phyloP scores from a whole-genome alignment of 2,888 invertebrate species.

The Apamea monoglypha region DNA sequence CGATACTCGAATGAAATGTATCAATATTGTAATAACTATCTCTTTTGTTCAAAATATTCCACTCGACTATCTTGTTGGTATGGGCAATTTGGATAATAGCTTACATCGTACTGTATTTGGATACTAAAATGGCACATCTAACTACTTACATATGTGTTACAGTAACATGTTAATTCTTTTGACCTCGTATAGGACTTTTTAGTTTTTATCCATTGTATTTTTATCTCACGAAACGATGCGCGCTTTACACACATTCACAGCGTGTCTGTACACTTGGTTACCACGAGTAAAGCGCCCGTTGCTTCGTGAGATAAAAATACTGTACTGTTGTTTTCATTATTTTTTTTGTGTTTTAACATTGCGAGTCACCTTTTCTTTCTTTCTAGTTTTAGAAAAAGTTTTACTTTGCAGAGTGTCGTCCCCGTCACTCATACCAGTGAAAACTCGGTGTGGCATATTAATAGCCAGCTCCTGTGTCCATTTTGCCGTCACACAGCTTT shows the following conservation, averaged over 20 bases:
- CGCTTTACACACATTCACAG: neutral
- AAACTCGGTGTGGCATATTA: neutral
- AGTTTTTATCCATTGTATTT: neutral
- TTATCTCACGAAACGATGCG: neutral
- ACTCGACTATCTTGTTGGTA: neutral
- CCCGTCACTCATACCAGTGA: neutral
- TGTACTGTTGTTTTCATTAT: neutral
- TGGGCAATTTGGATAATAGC: neutral
- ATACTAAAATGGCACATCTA: neutral
- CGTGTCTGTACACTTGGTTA: neutral
- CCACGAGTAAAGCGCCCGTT: neutral
- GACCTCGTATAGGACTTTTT: neutral
- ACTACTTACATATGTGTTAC: neutral
- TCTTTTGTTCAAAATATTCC: constrained; percentile 4
- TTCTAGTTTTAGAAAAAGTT: neutral
- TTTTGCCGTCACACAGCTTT: neutral
- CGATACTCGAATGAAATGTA: constrained; percentile 17
- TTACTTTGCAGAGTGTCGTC: neutral
- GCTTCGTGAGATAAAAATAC: neutral
- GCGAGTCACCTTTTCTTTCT: neutral
- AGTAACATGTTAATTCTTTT: neutral
- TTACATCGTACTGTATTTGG: neutral
- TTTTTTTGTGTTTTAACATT: neutral
- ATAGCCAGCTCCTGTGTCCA: neutral
- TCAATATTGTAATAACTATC: constrained; percentile 11